A percentile compares a stretch with the other conserved stretches of the same genome.
phyloP scores from a whole-genome alignment of 2,888 invertebrate species.

The Torymus aiolomorphi region DNA sequence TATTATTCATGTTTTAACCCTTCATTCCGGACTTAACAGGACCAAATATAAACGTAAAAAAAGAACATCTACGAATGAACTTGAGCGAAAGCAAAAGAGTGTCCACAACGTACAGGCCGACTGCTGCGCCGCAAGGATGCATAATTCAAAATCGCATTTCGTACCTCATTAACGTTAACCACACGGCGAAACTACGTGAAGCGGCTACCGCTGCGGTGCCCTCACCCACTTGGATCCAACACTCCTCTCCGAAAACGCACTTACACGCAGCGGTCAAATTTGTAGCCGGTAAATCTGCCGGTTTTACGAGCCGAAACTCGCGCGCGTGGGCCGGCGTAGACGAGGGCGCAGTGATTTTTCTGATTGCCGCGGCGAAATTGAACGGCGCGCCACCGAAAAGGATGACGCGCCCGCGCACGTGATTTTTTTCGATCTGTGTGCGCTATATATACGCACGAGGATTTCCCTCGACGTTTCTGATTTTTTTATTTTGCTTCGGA shows the following conservation, averaged over 20 bases:
- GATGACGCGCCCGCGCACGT: not conserved
- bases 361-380: slow-evolving; percentile 36
- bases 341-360: slow-evolving; percentile 29
- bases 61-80: no score
- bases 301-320: slow-evolving; percentile 71
- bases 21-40: no score
- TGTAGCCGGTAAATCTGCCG: slow-evolving; percentile 73
- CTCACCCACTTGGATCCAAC: slow-evolving; percentile 53
- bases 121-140: slow-evolving; percentile 60
- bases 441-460: no score
- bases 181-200: slow-evolving; percentile 56
- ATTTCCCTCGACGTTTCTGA: no score
- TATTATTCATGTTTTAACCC: no score
- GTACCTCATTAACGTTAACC: slow-evolving; percentile 71
- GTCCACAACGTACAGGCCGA: no score
- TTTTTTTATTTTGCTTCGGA: no score
- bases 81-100: no score
- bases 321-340: slow-evolving; percentile 9
- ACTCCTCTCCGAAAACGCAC: slow-evolving; percentile 44
- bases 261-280: slow-evolving; percentile 68
- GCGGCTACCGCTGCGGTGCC: no score
- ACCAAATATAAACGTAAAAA: no score
- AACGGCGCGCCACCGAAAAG: not conserved
- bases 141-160: slow-evolving; percentile 69
- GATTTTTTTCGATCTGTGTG: slow-evolving; percentile 2